A percentile compares a stretch with the other conserved stretches of the same genome.
These are phyloP conservation scores for Rhynchomys soricoides DNA, from an alignment of 2,113 vertebrate species.

Conservation along the genomic window DNA sequence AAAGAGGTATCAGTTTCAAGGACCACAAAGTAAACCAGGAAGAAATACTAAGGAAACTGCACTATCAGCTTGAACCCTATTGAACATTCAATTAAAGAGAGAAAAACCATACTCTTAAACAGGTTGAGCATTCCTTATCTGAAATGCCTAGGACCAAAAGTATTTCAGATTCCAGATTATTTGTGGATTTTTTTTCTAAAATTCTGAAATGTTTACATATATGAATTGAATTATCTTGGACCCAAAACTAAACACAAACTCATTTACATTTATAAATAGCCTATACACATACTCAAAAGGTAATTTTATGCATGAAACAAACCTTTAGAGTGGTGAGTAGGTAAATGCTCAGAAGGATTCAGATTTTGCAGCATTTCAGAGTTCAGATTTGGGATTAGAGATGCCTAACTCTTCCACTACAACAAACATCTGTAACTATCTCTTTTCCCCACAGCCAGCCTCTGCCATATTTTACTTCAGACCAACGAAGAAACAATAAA, in stretches of 20 bases:
- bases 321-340: neutral
- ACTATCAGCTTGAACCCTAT: neutral
- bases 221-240: neutral
- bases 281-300: neutral
- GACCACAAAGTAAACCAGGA: slow-evolving; percentile 53
- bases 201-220: neutral
- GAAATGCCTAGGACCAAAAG: neutral
- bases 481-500: slow-evolving; percentile 44
- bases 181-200: neutral
- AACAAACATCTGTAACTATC: neutral
- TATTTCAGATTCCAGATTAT: neutral
- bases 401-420: neutral
- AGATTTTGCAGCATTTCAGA: neutral
- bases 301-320: neutral
- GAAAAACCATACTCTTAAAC: neutral
- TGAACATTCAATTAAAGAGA: slow-evolving; percentile 36
- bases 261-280: neutral
- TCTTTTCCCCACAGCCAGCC: neutral
- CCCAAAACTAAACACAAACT: neutral
- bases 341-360: neutral
- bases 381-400: neutral
- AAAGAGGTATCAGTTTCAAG: slow-evolving; percentile 15
- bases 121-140: neutral
- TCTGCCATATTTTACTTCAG: slow-evolving; percentile 7
- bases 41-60: neutral